A percentile compares a stretch with the other conserved stretches of the same genome.
Evolutionary conservation across 2,113 vertebrate genomes (phyloP).

Genomic region (Passer montanus): DNA sequence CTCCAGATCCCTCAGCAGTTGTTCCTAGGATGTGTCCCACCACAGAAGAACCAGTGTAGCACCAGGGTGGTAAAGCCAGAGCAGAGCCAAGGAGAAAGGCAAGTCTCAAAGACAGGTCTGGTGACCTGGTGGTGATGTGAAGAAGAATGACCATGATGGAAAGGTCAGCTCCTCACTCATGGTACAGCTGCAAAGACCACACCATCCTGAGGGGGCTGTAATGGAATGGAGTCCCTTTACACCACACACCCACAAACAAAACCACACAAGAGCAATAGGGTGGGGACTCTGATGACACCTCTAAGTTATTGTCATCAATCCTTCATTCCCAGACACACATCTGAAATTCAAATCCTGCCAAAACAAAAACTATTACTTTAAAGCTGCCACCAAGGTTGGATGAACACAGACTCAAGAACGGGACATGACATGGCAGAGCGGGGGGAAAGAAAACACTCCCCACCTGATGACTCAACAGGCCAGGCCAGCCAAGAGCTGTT

Average conservation of each 20-base stretch:
- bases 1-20: background rate
- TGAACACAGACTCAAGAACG: rapidly evolving
- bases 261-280: background rate
- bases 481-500: rapidly evolving
- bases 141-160: background rate
- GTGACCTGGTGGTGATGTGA: background rate
- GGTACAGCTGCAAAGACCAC: background rate
- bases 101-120: background rate
- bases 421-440: rapidly evolving
- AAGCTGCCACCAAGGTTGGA: background rate
- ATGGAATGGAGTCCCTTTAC: background rate
- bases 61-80: background rate
- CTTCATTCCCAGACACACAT: background rate
- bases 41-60: too few species aligned
- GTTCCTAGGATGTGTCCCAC: background rate
- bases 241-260: background rate
- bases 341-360: background rate
- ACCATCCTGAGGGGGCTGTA: background rate
- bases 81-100: background rate
- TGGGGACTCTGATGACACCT: background rate
- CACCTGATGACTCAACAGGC: background rate
- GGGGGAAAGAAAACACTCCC: background rate
- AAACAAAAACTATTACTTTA: background rate
- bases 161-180: background rate
- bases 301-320: background rate